These are phyloP conservation scores for Hormaphis cornu DNA, from an alignment of 1,140 invertebrate genomes.

Conservation along the genomic window DNA sequence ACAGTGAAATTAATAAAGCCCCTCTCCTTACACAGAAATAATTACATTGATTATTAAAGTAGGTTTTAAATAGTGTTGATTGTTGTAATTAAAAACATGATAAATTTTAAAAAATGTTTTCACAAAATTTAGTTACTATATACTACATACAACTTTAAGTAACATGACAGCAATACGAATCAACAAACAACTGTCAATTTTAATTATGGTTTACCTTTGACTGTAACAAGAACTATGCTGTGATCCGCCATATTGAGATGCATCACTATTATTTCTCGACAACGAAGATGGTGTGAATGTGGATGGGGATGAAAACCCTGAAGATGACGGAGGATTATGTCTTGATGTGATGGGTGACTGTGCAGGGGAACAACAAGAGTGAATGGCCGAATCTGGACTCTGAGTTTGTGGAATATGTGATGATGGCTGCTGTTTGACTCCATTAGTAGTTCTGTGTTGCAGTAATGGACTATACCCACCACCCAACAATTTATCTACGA, in stretches of 20 bases:
- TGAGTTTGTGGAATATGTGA: conserved; percentile 52
- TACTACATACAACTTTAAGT: too few relatives aligned
- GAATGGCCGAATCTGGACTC: conserved; percentile 74
- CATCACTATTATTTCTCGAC: conserved; percentile 80
- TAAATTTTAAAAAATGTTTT: too few relatives aligned
- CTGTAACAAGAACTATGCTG: conserved; percentile 67
- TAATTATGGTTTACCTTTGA: conserved; percentile 45
- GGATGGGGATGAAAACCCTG: conserved; percentile 50
- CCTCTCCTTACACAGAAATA: too few relatives aligned
- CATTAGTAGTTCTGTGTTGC: conserved; percentile 33
- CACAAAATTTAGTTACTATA: too few relatives aligned
- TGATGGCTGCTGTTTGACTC: conserved; percentile 32
- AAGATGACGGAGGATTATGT: conserved; percentile 50
- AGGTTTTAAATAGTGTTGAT: too few relatives aligned
- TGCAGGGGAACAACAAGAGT: conserved; percentile 73
- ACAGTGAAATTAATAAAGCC: too few relatives aligned
- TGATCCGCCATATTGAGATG: conserved; percentile 53
- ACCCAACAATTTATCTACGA: conserved; percentile 54
- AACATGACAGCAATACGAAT: too few relatives aligned
- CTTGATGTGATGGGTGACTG: conserved; percentile 75
- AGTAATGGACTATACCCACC: conserved; percentile 38
- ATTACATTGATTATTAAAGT: too few relatives aligned
- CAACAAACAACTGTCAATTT: too few relatives aligned
- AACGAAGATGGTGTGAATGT: conserved; percentile 68
- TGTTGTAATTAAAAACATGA: too few relatives aligned